Conservation (phyloP, 2,888 invertebrate species). For the Orgyia antiqua region DNA sequence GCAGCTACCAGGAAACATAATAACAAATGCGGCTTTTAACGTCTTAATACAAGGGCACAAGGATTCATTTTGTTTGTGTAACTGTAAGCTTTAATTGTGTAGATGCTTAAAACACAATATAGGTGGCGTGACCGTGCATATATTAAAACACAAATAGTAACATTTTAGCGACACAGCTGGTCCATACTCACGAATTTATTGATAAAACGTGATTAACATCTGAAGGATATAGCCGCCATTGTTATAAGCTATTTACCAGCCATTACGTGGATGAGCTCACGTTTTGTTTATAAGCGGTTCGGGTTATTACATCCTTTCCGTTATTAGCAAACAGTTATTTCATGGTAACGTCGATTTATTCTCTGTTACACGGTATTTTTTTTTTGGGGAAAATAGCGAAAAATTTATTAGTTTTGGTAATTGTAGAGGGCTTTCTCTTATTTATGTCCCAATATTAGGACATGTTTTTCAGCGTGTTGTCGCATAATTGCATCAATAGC, state of each 20-base stretch:
- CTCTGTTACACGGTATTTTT: too few relatives aligned
- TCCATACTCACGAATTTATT: slow-evolving; percentile 43
- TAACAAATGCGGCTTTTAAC: slow-evolving; percentile 11
- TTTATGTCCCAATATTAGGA: too few relatives aligned
- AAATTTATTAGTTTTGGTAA: too few relatives aligned
- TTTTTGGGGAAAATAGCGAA: too few relatives aligned
- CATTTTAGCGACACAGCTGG: slow-evolving; percentile 40
- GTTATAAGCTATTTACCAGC: slow-evolving; percentile 25
- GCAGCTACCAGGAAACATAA: slow-evolving; percentile 29
- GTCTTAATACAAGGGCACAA: slow-evolving; percentile 17
- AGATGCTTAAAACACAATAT: slow-evolving; percentile 42
- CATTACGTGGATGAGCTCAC: too few relatives aligned
- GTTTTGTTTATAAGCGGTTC: too few relatives aligned
- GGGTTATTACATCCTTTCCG: too few relatives aligned
- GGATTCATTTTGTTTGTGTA: slow-evolving; percentile 15
- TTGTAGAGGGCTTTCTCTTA: too few relatives aligned
- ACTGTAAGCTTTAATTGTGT: slow-evolving; percentile 16
- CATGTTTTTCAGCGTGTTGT: too few relatives aligned
- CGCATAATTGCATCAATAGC: too few relatives aligned
- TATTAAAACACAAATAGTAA: slow-evolving; percentile 35
- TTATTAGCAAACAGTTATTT: too few relatives aligned
- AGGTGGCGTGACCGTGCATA: slow-evolving; percentile 54
- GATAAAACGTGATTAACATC: slow-evolving; percentile 41
- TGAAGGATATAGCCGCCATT: slow-evolving; percentile 25
- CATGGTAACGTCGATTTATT: too few relatives aligned